Conservation (phyloP, 64 coral and sea anemone species). For the Dendrophyllia cribrosa region DNA sequence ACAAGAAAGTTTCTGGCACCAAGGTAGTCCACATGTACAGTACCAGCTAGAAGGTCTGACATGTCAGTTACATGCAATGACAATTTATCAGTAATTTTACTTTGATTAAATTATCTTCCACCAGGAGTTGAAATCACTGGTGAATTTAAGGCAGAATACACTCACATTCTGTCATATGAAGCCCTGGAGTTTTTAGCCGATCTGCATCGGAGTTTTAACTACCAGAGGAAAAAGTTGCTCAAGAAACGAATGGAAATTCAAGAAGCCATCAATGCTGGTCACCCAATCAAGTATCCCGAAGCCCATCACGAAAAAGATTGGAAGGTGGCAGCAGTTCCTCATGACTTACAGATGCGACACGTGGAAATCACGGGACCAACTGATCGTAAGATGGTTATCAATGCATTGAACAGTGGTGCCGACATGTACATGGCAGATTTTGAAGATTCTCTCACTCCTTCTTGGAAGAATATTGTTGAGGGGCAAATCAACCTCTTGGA, state of each 20-base stretch:
- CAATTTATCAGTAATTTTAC: no score
- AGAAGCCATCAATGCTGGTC: conserved; percentile 72
- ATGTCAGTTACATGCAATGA: no score
- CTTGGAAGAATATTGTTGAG: conserved; percentile 95
- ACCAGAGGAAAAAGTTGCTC: conserved; percentile 84
- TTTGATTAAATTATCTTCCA: not conserved
- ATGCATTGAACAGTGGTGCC: conserved; percentile 98
- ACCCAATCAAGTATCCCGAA: conserved; percentile 83
- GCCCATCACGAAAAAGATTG: conserved; percentile 86
- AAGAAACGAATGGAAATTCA: conserved; percentile 90
- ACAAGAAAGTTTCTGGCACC: no score
- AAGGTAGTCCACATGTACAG: no score
- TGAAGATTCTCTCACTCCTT: conserved; percentile 93
- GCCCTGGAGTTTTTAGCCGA: conserved; percentile 94
- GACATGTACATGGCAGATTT: conserved; percentile 99
- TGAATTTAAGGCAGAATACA: conserved; percentile 83
- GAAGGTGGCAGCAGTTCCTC: conserved; percentile 93
- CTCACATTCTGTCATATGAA: conserved; percentile 82
- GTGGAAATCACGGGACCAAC: conserved; percentile 99
- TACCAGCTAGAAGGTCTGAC: no score
- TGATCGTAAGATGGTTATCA: conserved; percentile 97
- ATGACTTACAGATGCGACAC: conserved; percentile 94
- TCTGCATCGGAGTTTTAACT: conserved; percentile 96
- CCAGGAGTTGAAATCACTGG: conserved; percentile 90
- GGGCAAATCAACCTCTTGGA: conserved; percentile 90